Conservation (phyloP, 1,140 invertebrate species). For the Magallana gigas region DNA sequence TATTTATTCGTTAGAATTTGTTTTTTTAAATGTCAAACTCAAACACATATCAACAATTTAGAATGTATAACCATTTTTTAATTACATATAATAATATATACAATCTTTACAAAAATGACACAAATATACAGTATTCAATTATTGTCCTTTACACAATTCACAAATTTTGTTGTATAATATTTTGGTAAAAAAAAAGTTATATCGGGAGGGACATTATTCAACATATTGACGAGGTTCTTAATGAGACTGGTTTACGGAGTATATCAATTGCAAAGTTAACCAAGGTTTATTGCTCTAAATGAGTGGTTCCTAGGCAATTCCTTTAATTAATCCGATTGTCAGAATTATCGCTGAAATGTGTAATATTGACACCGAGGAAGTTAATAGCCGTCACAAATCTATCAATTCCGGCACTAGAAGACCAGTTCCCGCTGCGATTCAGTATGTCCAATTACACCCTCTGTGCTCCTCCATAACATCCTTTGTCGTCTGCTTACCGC, state of each 20-base stretch:
- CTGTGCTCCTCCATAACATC: background rate
- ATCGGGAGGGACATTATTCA: too few species aligned
- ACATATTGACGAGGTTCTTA: too few species aligned
- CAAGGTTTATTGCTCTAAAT: background rate
- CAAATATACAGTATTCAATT: too few species aligned
- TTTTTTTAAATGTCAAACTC: too few species aligned
- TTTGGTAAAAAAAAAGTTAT: too few species aligned
- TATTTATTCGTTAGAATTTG: too few species aligned
- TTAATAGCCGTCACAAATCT: conserved; percentile 34
- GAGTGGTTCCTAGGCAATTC: background rate
- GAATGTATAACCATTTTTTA: too few species aligned
- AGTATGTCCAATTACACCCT: conserved; percentile 7
- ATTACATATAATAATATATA: too few species aligned
- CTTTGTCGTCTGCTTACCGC: background rate
- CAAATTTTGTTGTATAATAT: too few species aligned
- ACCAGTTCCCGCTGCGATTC: background rate
- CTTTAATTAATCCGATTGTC: conserved; percentile 28
- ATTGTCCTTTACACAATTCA: too few species aligned
- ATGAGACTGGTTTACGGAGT: background rate
- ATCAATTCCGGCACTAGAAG: background rate
- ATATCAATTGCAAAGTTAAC: background rate
- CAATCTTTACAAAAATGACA: too few species aligned
- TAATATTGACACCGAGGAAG: conserved; percentile 16
- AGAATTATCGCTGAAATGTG: conserved; percentile 13
- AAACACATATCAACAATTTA: too few species aligned